phyloP scores from a whole-genome alignment of 1,140 invertebrate species.

The Drosophila truncata region DNA sequence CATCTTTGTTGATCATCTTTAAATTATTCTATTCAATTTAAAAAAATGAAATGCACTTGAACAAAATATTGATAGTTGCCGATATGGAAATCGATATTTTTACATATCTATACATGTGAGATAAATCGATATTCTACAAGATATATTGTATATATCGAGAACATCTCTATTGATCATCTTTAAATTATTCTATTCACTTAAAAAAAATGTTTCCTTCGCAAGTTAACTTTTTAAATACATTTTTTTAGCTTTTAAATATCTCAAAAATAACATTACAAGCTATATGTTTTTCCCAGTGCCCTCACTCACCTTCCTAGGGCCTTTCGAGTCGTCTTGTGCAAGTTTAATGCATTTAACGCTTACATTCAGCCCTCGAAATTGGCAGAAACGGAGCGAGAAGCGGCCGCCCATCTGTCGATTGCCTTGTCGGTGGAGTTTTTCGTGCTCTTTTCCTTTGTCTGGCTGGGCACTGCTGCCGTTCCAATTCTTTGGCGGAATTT shows the following conservation, averaged over 20 bases:
- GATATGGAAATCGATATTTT: too few relatives aligned
- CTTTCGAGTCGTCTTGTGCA: slow-evolving; percentile 55
- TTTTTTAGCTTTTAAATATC: background rate
- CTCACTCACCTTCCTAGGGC: slow-evolving; percentile 29
- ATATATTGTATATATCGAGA: too few relatives aligned
- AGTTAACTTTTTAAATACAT: background rate
- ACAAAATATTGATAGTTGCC: too few relatives aligned
- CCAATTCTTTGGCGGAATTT: slow-evolving; percentile 43
- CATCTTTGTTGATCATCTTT: too few relatives aligned
- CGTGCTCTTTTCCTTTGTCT: slow-evolving; percentile 16
- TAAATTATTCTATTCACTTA: background rate
- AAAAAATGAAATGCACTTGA: too few relatives aligned
- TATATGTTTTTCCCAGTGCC: background rate
- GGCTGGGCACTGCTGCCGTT: slow-evolving; percentile 18
- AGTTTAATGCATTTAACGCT: slow-evolving; percentile 82
- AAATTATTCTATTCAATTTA: too few relatives aligned
- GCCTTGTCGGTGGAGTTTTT: slow-evolving; percentile 21
- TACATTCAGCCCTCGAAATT: slow-evolving; percentile 72
- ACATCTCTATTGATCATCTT: too few relatives aligned
- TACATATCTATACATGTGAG: too few relatives aligned
- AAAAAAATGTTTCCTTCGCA: too few relatives aligned
- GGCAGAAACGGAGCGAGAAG: slow-evolving; percentile 51
- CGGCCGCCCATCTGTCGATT: slow-evolving; percentile 42
- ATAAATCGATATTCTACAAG: too few relatives aligned
- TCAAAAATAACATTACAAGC: fast-evolving